Conservation (phyloP, 2,888 invertebrate genomes). For the Leistus spinibarbis region DNA sequence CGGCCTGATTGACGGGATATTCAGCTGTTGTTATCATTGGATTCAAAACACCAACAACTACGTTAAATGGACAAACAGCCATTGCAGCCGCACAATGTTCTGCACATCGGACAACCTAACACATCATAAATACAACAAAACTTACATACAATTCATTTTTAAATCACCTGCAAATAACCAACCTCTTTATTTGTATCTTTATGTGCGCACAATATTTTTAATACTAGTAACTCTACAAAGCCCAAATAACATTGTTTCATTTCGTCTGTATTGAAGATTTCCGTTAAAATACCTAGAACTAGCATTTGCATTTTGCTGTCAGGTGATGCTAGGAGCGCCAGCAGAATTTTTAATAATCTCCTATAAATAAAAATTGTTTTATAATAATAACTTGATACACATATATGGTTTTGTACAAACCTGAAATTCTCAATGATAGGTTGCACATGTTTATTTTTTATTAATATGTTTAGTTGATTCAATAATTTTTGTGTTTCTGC, state of each 20-base stretch:
- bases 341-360: slow-evolving; percentile 74
- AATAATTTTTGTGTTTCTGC: slow-evolving; percentile 55
- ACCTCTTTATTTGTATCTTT: slow-evolving; percentile 71
- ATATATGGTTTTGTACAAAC: neutral
- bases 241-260: slow-evolving; percentile 81
- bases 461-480: slow-evolving; percentile 57
- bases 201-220: slow-evolving; percentile 89
- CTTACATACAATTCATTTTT: neutral
- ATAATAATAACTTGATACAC: slow-evolving; percentile 1
- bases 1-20: slow-evolving; percentile 87
- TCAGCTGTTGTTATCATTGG: slow-evolving; percentile 89
- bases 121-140: slow-evolving; percentile 19
- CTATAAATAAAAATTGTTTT: slow-evolving; percentile 52
- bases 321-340: slow-evolving; percentile 72
- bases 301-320: slow-evolving; percentile 73
- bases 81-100: slow-evolving; percentile 84
- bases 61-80: slow-evolving; percentile 78
- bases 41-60: slow-evolving; percentile 69
- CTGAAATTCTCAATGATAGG: slow-evolving; percentile 59
- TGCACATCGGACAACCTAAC: slow-evolving; percentile 78
- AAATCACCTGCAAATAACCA: slow-evolving; percentile 17
- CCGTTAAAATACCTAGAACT: slow-evolving; percentile 81
- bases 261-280: slow-evolving; percentile 80
- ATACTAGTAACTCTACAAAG: slow-evolving; percentile 88
- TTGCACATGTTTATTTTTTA: slow-evolving; percentile 60